Evolutionary conservation across 2,888 invertebrate species (phyloP), one percentile per base, ranked within the genome.

Genomic region (Amphipoea lucens): DNA sequence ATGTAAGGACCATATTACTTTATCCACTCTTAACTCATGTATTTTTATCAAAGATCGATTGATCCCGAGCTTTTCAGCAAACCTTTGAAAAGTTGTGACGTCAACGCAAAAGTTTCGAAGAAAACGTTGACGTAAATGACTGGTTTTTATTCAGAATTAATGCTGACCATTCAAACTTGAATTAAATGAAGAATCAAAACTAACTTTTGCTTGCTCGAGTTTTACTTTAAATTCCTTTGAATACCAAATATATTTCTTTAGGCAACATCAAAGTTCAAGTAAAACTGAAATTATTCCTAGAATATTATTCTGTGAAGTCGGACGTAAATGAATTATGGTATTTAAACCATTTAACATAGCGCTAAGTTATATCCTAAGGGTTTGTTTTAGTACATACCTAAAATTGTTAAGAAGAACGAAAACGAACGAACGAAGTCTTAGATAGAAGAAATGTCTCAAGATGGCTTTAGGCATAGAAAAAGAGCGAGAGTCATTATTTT

Each of bases 171-270:
- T 78, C 42, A 67, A 77, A 68, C 29, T 62, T 75, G 70, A 81
- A 45, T 81, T 77, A n/a, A 45, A 42, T 74, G 78, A 82, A 66
- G 69, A 81, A 81, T 83, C 78, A 82, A 82, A 76, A 84, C 51
- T 63, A 71, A 82, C 76, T 81, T 85, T 80, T 78, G 67, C 76
- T 67, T 67, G 54, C 40, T 57, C 40, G 74, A 80, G 74, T 65
- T 81, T 81, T 67, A 77, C 40, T 68, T 79, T n/a, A 69, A 78
- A 75, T 78, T 78, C 62, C 69, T 81, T 79, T 83, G 78, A 81
- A 80, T 77, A 75, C 3, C 29, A 70, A 81, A 67, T 76, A 76
- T 84, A 81, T 86, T 81, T 82, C 74, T 84, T 83, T 76, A 69
- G 69, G 68, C 29, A n/a, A 65, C 70, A 74, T 78, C 76, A 72